These are phyloP conservation scores for Actinernus sp. DNA, from an alignment of 92 coral and sea anemone genomes.

Conservation along the genomic window DNA sequence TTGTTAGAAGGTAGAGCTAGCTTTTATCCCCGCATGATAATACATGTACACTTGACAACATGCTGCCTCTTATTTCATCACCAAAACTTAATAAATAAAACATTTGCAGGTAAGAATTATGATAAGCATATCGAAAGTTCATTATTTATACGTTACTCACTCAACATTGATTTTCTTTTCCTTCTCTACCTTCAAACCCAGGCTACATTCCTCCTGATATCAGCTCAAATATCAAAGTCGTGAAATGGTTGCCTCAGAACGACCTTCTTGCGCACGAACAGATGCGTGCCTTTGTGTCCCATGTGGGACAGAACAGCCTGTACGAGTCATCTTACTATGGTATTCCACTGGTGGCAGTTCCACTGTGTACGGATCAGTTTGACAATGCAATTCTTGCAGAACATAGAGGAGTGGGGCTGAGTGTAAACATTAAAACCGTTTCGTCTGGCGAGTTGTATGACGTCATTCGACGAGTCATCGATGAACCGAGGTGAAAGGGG, in stretches of 20 bases:
- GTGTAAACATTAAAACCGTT: slow-evolving; percentile 25
- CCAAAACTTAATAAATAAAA: no score
- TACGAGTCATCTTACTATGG: slow-evolving; percentile 61
- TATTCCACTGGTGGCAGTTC: slow-evolving; percentile 52
- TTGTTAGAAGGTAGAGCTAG: no score
- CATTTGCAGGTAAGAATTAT: no score
- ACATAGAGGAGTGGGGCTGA: slow-evolving; percentile 25
- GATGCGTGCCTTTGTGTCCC: slow-evolving; percentile 45
- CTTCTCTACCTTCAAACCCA: no score
- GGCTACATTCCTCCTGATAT: slow-evolving; percentile 50
- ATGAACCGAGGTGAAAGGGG: slow-evolving; percentile 63
- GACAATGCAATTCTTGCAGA: slow-evolving; percentile 39
- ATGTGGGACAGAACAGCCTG: slow-evolving; percentile 57
- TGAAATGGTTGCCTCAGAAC: slow-evolving; percentile 59
- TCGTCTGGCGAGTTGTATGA: slow-evolving; percentile 38
- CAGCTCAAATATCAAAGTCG: slow-evolving; percentile 51
- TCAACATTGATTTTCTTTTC: no score
- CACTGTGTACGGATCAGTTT: slow-evolving; percentile 50
- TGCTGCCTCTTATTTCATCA: no score
- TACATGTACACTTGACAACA: no score
- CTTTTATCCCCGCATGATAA: no score
- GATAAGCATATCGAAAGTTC: no score
- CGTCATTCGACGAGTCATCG: slow-evolving; percentile 29
- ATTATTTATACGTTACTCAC: no score
- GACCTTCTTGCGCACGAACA: slow-evolving; percentile 54